These are phyloP conservation scores for Chamaea fasciata DNA, from an alignment of 2,113 vertebrate species.

Conservation along the genomic window DNA sequence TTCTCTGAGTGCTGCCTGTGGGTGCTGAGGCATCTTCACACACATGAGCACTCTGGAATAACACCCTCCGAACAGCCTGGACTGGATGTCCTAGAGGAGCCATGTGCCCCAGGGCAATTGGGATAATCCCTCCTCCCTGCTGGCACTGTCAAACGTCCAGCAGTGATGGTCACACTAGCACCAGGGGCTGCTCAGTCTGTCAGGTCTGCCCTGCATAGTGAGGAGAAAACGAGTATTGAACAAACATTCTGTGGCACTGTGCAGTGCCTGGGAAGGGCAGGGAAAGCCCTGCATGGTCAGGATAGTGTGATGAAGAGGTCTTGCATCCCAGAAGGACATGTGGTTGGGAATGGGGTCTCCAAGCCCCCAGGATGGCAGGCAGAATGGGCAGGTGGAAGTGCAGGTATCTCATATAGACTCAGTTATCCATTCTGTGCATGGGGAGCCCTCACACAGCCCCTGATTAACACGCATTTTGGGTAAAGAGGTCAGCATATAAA, in stretches of 20 bases:
- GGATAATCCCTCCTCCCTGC: not conserved
- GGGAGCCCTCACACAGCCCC: not conserved
- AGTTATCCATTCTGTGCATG: not conserved
- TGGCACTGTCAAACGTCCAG: fast-evolving
- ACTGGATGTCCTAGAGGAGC: not conserved
- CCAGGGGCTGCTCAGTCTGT: not conserved
- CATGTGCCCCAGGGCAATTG: not conserved
- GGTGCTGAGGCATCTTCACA: not conserved
- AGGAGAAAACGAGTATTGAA: not conserved
- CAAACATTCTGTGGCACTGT: not conserved
- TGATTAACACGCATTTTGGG: not conserved
- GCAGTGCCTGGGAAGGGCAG: not conserved
- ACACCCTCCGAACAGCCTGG: not conserved
- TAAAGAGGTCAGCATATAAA: not conserved
- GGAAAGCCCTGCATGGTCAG: not conserved
- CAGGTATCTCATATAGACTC: not conserved
- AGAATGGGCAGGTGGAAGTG: not conserved
- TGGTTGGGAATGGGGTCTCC: not conserved
- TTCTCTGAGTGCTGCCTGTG: not conserved
- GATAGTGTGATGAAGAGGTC: not conserved
- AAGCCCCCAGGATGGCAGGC: not conserved
- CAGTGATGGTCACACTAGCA: not conserved
- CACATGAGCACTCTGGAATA: not conserved
- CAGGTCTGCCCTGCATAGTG: not conserved
- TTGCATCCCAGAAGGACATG: not conserved